Evolutionary conservation across 1,140 invertebrate species (phyloP).

Genomic region (Papilio helenus): DNA sequence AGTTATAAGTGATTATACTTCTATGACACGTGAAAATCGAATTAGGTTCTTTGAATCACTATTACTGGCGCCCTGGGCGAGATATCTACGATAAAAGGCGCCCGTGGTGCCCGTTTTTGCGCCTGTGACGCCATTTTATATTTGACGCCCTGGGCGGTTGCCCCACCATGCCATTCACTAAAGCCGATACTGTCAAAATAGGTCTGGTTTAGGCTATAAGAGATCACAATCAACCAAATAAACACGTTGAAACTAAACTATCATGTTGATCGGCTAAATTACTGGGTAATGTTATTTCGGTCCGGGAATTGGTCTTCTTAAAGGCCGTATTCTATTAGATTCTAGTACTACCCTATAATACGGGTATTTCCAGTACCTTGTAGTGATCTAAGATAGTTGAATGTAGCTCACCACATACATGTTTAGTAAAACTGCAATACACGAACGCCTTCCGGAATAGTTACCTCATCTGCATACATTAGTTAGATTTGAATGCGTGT

Average conservation of each 20-base stretch:
- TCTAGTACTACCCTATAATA: background rate
- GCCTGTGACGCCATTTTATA: no score
- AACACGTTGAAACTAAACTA: background rate
- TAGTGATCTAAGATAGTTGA: background rate
- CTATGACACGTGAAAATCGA: no score
- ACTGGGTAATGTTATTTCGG: background rate
- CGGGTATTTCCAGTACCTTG: background rate
- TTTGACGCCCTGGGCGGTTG: no score
- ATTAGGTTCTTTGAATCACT: no score
- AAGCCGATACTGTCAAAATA: no score
- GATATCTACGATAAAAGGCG: no score
- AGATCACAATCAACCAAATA: no score
- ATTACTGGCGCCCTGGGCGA: no score
- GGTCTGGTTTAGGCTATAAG: no score
- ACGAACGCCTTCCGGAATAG: constrained; percentile 18
- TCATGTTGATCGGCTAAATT: background rate
- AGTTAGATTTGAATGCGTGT: constrained; percentile 19
- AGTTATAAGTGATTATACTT: no score
- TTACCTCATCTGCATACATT: constrained; percentile 32
- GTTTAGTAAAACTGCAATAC: background rate
- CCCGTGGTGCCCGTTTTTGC: no score
- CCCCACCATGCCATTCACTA: no score
- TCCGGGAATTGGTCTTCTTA: background rate
- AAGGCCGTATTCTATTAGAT: background rate
- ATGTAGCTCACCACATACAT: background rate